These are phyloP conservation scores for Exaiptasia diaphana DNA, from an alignment of 64 coral and sea anemone species.

Conservation along the genomic window DNA sequence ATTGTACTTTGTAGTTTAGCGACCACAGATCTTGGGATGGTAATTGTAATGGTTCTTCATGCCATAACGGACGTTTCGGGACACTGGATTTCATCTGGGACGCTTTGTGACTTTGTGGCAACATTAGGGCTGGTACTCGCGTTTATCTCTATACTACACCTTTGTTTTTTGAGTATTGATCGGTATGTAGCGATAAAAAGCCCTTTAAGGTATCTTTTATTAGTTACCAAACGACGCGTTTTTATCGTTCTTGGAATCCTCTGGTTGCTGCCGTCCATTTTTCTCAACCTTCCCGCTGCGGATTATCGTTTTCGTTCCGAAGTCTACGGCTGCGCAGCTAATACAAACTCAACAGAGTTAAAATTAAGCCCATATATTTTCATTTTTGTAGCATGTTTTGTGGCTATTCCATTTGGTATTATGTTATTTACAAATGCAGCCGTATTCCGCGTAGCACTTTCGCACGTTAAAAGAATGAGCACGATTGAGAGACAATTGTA, in stretches of 20 bases:
- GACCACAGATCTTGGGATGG: constrained; percentile 76
- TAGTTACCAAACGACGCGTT: constrained; percentile 60
- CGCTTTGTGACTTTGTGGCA: constrained; percentile 43
- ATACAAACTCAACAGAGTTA: not conserved
- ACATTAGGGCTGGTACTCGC: constrained; percentile 49
- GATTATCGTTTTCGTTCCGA: constrained; percentile 64
- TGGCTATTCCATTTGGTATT: constrained; percentile 50
- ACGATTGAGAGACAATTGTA: constrained; percentile 46
- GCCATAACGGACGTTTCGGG: constrained; percentile 52
- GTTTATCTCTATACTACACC: constrained; percentile 83
- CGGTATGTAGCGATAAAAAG: constrained; percentile 82
- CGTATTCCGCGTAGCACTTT: constrained; percentile 65
- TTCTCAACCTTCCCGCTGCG: constrained; percentile 56
- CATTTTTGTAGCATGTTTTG: constrained; percentile 51
- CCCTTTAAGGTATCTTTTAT: constrained; percentile 64
- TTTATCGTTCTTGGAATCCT: constrained; percentile 13
- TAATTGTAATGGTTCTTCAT: constrained; percentile 65
- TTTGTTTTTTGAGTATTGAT: constrained; percentile 79
- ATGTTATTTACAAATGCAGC: constrained; percentile 65
- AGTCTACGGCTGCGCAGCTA: constrained; percentile 62
- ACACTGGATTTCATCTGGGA: constrained; percentile 67
- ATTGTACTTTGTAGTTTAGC: constrained; percentile 74
- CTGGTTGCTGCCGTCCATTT: constrained; percentile 50
- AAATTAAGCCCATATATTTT: constrained; percentile 46
- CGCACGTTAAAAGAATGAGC: constrained; percentile 58